Percentiles rank a stretch among this genome's conserved stretches.
Evolutionary conservation across 92 coral and sea anemone genomes (phyloP).

Genomic region (Montipora capitata): DNA sequence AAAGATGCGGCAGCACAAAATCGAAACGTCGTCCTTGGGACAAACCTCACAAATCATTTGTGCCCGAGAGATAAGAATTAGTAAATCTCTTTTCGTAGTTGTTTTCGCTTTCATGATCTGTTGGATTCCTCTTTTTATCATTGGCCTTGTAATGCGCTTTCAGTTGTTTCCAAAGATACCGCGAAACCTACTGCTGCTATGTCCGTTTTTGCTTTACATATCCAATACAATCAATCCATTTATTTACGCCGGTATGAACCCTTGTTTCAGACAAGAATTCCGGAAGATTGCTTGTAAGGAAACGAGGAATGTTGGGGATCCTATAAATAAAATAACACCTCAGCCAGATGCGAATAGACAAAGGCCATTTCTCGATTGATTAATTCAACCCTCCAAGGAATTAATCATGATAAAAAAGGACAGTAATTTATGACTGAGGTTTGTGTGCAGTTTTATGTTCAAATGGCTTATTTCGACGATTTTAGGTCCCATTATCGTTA

Average conservation of each 20-base stretch:
- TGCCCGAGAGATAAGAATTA: too few species aligned
- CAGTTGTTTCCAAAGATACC: background rate
- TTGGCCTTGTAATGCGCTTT: background rate
- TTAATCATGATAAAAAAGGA: too few species aligned
- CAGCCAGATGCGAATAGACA: too few species aligned
- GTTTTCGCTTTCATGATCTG: background rate
- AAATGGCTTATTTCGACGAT: too few species aligned
- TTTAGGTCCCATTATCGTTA: too few species aligned
- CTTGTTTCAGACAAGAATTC: background rate
- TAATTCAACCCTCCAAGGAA: too few species aligned
- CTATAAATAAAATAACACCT: too few species aligned
- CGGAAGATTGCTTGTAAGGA: background rate
- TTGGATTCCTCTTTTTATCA: background rate
- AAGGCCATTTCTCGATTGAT: too few species aligned
- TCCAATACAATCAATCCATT: background rate
- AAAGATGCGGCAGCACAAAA: conserved; percentile 1
- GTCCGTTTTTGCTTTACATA: background rate
- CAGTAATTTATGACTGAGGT: too few species aligned
- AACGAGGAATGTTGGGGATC: too few species aligned
- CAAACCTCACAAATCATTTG: too few species aligned
- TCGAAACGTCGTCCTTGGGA: background rate
- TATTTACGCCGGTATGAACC: background rate
- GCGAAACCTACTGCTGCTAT: background rate
- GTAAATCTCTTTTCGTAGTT: background rate
- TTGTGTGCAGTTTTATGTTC: too few species aligned